Base-by-base conservation (phyloP, 2,888 invertebrate species). In the Tachina grossa region DNA sequence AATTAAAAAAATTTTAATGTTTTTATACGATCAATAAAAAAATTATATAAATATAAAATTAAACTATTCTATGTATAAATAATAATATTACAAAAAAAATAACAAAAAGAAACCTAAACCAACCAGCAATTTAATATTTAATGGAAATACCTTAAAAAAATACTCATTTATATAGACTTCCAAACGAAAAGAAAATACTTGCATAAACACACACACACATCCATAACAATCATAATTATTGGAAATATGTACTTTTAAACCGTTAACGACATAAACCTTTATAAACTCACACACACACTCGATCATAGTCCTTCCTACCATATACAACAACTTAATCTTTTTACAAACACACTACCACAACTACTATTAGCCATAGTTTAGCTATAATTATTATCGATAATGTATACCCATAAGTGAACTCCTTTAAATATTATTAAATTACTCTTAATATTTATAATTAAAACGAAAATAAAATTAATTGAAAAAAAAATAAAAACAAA, bases 341-440 rank as follows among this genome's bases (percentile, higher is more conserved):
- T 49, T 31, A 45, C 16, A 66, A 31, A 31, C 10, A 49, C n/a
- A 53, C 47, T 14, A 68, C 74, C 45, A 63, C 59, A 9, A 61
- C 43, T 59, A 81, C 83, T 82, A 82, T 75, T 83, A 83, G 83
- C 43, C 55, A 59, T 83, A 83, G 59, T 66, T 49, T 77, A 83
- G 77, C 11, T 53, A 19, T 81, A 81, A 81, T 43, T 11, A 74
- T 31, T 74, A 81, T 19, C 51, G 39, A 74, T 59, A 74, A 74
- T n/a, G 41, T 61, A 68, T 39, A 66, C 16, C 47, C 16, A 76
- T 31, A 31, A 31, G 31, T 10, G 66, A 68, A 59, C 41, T 39
- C 49, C 57, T 66, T 74, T 66, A 19, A 66, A 51, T 31, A 31
- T 57, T 74, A 80, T 14, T 49, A 9, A 57, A 80, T 59, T 74